A percentile compares a stretch with the other conserved stretches of the same genome.
Conservation (phyloP, 2,113 vertebrate species). For the Sardina pilchardus region DNA sequence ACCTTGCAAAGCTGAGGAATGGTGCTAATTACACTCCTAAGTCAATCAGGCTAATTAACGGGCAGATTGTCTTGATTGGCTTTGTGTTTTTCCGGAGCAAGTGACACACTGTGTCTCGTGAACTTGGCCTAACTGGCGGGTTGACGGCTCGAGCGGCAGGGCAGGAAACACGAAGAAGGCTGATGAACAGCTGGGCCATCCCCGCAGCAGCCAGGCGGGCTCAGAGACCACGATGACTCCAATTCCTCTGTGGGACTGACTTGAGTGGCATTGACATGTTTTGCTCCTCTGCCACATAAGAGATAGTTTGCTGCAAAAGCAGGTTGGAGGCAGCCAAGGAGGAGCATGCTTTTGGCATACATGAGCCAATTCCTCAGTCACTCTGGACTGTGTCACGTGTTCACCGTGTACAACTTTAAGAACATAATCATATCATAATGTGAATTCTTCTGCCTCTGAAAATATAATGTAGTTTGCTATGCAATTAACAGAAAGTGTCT, state of each 20-base stretch:
- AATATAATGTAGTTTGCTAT: background rate
- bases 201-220: background rate
- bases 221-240: background rate
- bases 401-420: background rate
- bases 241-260: background rate
- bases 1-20: background rate
- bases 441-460: background rate
- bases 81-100: background rate
- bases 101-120: background rate
- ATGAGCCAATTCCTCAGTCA: background rate
- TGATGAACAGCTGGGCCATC: background rate
- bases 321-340: background rate
- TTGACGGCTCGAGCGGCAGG: background rate
- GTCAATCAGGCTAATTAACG: background rate
- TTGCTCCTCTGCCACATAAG: background rate
- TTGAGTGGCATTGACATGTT: background rate
- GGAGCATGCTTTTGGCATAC: background rate
- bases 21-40: background rate
- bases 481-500: background rate
- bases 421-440: background rate
- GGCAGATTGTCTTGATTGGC: constrained; percentile 4
- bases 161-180: background rate
- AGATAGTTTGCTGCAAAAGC: background rate
- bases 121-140: background rate
- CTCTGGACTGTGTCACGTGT: too few relatives aligned